These are phyloP conservation scores for Gambusia holbrooki DNA, from an alignment of 2,113 vertebrate genomes.

Conservation along the genomic window DNA sequence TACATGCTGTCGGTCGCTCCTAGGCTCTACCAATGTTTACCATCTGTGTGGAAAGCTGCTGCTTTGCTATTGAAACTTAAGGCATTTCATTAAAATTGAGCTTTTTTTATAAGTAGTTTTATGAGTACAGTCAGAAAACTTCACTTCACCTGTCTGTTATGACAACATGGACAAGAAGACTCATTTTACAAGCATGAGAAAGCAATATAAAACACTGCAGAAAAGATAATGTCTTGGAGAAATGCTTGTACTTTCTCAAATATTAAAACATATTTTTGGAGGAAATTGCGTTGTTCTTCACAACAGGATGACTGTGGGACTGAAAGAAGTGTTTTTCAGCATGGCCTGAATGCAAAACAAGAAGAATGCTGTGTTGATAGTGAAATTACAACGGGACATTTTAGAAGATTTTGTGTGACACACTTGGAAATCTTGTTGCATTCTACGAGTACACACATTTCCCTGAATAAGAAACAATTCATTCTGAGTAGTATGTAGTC, in stretches of 20 bases:
- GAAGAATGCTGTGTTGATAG: not conserved
- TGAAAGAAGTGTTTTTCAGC: not conserved
- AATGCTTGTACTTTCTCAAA: not conserved
- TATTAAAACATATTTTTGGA: not conserved
- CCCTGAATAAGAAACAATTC: not conserved
- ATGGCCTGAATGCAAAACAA: not conserved
- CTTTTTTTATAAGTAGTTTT: no score
- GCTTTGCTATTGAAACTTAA: no score
- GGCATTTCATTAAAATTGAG: no score
- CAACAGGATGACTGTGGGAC: not conserved
- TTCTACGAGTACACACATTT: not conserved
- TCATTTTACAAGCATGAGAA: not conserved
- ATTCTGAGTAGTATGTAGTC: not conserved
- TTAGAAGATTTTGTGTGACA: not conserved
- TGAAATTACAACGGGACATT: not conserved
- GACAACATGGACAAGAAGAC: no score
- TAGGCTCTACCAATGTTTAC: no score
- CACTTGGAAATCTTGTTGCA: not conserved
- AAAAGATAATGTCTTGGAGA: not conserved
- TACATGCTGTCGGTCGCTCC: no score
- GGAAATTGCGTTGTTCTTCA: not conserved
- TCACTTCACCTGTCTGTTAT: not conserved
- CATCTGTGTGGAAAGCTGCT: no score
- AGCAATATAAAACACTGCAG: not conserved
- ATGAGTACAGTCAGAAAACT: no score